Evolutionary conservation across 2,797 vertebrate genomes (phyloP).

Genomic region (Acanthurus leucopareius): DNA sequence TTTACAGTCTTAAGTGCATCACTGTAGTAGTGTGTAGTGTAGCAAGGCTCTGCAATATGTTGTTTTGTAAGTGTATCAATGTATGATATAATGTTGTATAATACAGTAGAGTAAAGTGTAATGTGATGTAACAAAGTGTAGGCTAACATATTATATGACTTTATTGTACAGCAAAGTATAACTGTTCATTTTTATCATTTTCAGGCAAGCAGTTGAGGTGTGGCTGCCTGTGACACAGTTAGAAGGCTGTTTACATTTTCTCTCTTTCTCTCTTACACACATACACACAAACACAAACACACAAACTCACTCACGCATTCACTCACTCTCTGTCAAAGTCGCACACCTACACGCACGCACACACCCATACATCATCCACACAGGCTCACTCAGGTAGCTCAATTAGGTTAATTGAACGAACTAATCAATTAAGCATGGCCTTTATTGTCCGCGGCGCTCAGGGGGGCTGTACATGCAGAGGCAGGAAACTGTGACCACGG

Average conservation of each 20-base stretch:
- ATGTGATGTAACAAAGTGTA: neutral
- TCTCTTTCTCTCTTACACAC: no score
- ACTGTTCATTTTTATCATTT: neutral
- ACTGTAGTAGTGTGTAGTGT: no score
- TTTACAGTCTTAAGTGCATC: no score
- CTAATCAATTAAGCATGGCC: conserved; percentile 81
- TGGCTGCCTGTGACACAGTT: conserved; percentile 30
- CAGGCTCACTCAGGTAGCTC: conserved; percentile 29
- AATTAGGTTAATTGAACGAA: conserved; percentile 81
- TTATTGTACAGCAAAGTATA: neutral
- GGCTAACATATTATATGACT: no score
- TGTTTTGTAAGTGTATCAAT: no score
- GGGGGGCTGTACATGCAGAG: conserved; percentile 39
- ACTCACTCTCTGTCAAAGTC: neutral
- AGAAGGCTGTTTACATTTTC: neutral
- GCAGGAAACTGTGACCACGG: conserved; percentile 36
- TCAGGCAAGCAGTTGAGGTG: conserved; percentile 28
- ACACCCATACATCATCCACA: neutral
- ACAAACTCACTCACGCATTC: neutral
- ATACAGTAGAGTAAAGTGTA: neutral
- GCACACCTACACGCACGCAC: neutral
- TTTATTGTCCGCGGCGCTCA: conserved; percentile 51
- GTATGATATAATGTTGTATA: no score
- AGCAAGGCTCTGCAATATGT: no score
- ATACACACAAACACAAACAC: neutral